Base-by-base conservation (phyloP, 2,797 vertebrate species). In the Furcifer pardalis region DNA sequence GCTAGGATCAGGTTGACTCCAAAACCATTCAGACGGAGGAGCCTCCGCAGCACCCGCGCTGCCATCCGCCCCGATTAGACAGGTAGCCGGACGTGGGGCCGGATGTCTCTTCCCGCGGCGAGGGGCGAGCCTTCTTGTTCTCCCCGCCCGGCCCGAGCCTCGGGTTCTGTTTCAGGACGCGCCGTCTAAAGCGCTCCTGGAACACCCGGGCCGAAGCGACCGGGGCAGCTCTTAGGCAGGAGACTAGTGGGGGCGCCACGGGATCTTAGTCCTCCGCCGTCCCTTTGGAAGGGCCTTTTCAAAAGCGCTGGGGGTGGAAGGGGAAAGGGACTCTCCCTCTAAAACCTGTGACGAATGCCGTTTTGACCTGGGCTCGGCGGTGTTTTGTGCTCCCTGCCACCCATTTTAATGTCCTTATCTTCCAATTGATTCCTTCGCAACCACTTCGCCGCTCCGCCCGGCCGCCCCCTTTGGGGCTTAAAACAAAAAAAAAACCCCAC, bases 271-370 rank as follows among this genome's bases (percentile, higher is more conserved):
- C 25, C 95, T 91, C 91, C 92, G 95, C 88, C 95, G 94, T 94
- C 91, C 88, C 92, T 95, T 94, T 90, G 94, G 94, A 92, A 79
- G 84, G 83, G 93, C 86, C 95, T 94, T 96, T 95, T 94, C 94
- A 95, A 89, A 94, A 90, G 84, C 90, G 1, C 68, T 73, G 90
- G 90, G 90, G 86, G 52, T 87, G 94, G 88, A 83, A 87, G 92
- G 15, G 94, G 91, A 93, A 86, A 90, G 44, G 89, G 86, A 63
- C 83, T 88, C 87, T 84, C 77, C 86, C 84, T 94, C 95, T 95
- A 92, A 96, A 94, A 96, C 95, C 95, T 97, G 97, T 97, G 97
- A 97, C 97, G 97, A 97, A 98, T 96, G 96, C 94, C 88, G 89
- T 96, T n/a, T 96, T 97, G 95, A 97, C 96, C 96, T 91, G 90